These are phyloP conservation scores for Lissonota sp. DNA, from an alignment of 2,888 invertebrate species.

Conservation along the genomic window DNA sequence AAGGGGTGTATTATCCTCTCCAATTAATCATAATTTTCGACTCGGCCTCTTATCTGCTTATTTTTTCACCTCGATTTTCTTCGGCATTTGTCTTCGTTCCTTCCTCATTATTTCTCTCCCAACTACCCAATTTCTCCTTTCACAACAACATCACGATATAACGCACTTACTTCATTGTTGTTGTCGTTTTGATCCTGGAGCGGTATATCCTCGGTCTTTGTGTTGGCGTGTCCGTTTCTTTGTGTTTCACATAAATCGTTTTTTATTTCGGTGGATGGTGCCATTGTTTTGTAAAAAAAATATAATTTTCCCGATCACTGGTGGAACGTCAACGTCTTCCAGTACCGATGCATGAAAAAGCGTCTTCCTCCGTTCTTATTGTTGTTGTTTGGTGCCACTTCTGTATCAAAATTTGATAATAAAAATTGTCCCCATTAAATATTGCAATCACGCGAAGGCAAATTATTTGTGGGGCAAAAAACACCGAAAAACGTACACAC, in stretches of 20 bases:
- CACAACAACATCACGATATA: neutral
- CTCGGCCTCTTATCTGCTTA: slow-evolving; percentile 10
- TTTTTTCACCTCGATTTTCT: slow-evolving; percentile 16
- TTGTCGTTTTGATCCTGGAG: slow-evolving; percentile 76
- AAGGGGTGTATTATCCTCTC: slow-evolving; percentile 38
- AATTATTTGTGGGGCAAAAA: neutral
- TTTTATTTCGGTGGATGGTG: slow-evolving; percentile 65
- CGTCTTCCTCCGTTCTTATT: slow-evolving; percentile 5
- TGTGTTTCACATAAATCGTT: slow-evolving; percentile 56
- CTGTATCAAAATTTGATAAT: neutral
- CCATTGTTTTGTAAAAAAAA: slow-evolving; percentile 49
- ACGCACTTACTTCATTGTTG: slow-evolving; percentile 83
- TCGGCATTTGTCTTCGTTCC: slow-evolving; percentile 9
- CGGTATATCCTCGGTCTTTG: slow-evolving; percentile 74
- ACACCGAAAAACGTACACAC: neutral
- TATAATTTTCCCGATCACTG: slow-evolving; percentile 30
- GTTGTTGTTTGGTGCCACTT: neutral
- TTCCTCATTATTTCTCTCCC: slow-evolving; percentile 14
- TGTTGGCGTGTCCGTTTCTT: slow-evolving; percentile 84
- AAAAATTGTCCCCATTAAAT: neutral
- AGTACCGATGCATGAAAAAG: slow-evolving; percentile 65
- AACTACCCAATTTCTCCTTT: too few species aligned
- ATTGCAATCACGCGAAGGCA: neutral
- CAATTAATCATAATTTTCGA: slow-evolving; percentile 60
- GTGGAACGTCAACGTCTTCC: slow-evolving; percentile 57